Evolutionary conservation across 2,113 vertebrate genomes (phyloP).

Genomic region (Genyomyrus donnyi): DNA sequence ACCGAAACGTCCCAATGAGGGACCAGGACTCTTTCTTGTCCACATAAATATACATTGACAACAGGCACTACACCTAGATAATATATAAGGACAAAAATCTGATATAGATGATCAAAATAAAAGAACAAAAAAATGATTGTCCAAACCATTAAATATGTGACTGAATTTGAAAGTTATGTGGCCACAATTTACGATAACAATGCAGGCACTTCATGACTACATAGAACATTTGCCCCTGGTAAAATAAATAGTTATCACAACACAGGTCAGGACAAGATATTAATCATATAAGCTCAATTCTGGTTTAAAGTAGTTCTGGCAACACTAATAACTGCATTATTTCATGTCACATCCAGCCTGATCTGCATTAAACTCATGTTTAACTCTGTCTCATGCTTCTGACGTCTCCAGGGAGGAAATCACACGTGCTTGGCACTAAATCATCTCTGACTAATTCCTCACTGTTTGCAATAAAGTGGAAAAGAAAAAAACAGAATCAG

Average conservation of each 20-base stretch:
- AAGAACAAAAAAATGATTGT: neutral
- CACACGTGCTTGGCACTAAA: neutral
- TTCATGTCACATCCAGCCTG: neutral
- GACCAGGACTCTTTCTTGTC: neutral
- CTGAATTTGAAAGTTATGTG: neutral
- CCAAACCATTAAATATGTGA: neutral
- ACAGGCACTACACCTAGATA: neutral
- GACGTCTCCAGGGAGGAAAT: neutral
- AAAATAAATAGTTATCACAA: neutral
- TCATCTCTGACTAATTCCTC: conserved; percentile 8
- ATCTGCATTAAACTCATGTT: neutral
- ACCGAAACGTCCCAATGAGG: neutral
- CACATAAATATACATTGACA: neutral
- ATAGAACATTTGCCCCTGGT: neutral
- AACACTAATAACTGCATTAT: neutral
- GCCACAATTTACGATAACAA: neutral
- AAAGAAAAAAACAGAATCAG: neutral
- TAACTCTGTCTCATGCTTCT: neutral
- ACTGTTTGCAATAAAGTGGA: neutral
- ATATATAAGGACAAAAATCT: neutral
- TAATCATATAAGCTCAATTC: neutral
- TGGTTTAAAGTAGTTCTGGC: neutral
- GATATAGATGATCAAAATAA: neutral
- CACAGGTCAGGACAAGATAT: neutral
- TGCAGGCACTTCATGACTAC: neutral